phyloP scores from a whole-genome alignment of 2,888 invertebrate species.

The Acronicta psi region DNA sequence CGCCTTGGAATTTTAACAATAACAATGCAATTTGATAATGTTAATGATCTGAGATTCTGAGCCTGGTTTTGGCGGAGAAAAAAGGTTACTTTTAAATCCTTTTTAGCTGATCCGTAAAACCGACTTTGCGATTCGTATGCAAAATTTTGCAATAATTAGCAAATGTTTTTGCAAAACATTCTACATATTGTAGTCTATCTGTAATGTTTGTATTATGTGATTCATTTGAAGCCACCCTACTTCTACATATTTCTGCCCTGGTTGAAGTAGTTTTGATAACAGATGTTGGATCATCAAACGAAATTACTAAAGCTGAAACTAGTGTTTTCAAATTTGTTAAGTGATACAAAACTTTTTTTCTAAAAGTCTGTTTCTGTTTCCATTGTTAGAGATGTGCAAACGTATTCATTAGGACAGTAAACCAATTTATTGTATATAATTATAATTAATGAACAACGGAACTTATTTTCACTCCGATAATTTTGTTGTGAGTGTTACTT shows the following conservation, averaged over 20 bases:
- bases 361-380: too few relatives aligned
- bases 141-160: not conserved
- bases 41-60: not conserved
- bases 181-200: not conserved
- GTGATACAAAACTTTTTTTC: too few relatives aligned
- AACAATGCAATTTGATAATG: conserved; percentile 24
- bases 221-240: not conserved
- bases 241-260: not conserved
- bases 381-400: too few relatives aligned
- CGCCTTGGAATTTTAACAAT: conserved; percentile 39
- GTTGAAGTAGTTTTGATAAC: too few relatives aligned
- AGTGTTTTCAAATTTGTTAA: too few relatives aligned
- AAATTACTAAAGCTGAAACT: too few relatives aligned
- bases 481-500: conserved; percentile 28
- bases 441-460: not conserved
- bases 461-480: conserved; percentile 22
- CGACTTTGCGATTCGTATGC: not conserved
- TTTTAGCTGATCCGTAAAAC: too few relatives aligned
- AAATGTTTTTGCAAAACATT: not conserved
- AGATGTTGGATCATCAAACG: too few relatives aligned
- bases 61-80: too few relatives aligned
- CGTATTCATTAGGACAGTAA: too few relatives aligned
- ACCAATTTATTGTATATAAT: too few relatives aligned
- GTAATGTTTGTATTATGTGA: not conserved
- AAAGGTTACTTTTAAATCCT: too few relatives aligned